phyloP scores from a whole-genome alignment of 1,140 invertebrate species.

The Mylabris phalerata region DNA sequence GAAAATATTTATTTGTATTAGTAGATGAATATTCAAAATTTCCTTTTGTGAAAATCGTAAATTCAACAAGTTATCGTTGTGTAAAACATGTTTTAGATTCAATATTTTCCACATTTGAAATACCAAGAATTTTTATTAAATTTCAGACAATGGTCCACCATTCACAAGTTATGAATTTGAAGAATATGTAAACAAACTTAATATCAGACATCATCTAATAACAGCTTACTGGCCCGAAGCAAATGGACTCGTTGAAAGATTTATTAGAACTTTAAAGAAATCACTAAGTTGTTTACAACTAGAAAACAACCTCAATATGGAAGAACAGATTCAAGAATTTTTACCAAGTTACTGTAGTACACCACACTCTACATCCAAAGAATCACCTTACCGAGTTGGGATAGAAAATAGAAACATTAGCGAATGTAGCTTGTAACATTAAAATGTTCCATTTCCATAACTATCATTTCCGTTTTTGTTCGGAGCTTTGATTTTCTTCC shows the following conservation, averaged over 20 bases:
- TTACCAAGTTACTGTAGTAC: too few relatives aligned
- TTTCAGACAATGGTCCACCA: slow-evolving; percentile 35
- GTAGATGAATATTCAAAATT: slow-evolving; percentile 12
- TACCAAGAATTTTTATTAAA: slow-evolving; percentile 30
- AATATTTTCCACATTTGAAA: slow-evolving; percentile 18
- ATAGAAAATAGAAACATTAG: too few relatives aligned
- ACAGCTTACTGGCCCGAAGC: slow-evolving; percentile 15
- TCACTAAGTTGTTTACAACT: background rate
- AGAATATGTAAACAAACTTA: slow-evolving; percentile 16
- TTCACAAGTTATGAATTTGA: slow-evolving; percentile 32
- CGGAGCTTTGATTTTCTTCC: too few relatives aligned
- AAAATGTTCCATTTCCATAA: too few relatives aligned
- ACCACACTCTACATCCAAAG: background rate
- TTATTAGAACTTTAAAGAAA: slow-evolving; percentile 14
- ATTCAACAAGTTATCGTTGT: slow-evolving; percentile 1
- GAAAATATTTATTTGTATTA: slow-evolving; percentile 12
- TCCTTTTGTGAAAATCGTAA: background rate
- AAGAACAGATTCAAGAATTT: background rate
- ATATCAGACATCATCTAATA: slow-evolving; percentile 1
- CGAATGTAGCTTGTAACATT: too few relatives aligned
- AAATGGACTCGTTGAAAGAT: slow-evolving; percentile 7
- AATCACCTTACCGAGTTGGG: background rate
- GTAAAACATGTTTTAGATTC: slow-evolving; percentile 3
- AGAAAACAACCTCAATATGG: background rate
- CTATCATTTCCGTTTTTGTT: too few relatives aligned